Evolutionary conservation across 1,140 invertebrate genomes (phyloP), one percentile per base, ranked within the genome.

Genomic region (Triops longicaudatus): DNA sequence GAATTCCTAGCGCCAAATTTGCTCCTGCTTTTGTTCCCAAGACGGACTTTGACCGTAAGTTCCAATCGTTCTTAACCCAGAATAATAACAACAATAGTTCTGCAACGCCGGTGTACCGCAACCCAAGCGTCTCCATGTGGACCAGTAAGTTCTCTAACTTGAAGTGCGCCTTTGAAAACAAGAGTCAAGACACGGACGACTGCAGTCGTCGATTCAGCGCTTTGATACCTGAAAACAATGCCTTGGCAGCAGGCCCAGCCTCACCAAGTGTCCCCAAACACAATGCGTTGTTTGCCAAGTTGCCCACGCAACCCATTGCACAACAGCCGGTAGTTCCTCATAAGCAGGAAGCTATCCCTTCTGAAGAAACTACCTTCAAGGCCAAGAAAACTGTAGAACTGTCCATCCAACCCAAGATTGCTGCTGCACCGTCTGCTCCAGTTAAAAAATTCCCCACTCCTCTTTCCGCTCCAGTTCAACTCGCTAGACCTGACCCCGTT

Each of bases 1-100:
- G 74, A 75, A 43, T 72, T n/a, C 50, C 74, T 75, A 22, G 14
- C 0, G 26, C n/a, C 37, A 50, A 28, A n/a, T 17, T 27, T 7
- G 74, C 74, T n/a, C 74, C 74, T n/a, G 31, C 86, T 0, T 93
- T 94, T 80, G 86, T 90, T 79, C 91, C 92, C 0, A 93, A 91
- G 83, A 94, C 93, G 0, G 92, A 93, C 76, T 93, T 92, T 78
- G 93, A 94, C 83, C 86, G 88, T 41, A 95, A 94, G 82, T 94
- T 94, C 80, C 82, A 93, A 42, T 92, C 92, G 0, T 90, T 95
- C 78, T 90, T 95, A 79, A 90, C 90, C 77, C 92, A 91, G 81
- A 91, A 93, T 50, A 81, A 79, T 72, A 74, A 26, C 42, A 26
- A 14, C 17, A 41, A 41, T 10, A 75, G 17, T 75, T 22, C 44